Evolutionary conservation across 2,113 vertebrate species (phyloP).

Genomic region (Acrocephalus kingi): DNA sequence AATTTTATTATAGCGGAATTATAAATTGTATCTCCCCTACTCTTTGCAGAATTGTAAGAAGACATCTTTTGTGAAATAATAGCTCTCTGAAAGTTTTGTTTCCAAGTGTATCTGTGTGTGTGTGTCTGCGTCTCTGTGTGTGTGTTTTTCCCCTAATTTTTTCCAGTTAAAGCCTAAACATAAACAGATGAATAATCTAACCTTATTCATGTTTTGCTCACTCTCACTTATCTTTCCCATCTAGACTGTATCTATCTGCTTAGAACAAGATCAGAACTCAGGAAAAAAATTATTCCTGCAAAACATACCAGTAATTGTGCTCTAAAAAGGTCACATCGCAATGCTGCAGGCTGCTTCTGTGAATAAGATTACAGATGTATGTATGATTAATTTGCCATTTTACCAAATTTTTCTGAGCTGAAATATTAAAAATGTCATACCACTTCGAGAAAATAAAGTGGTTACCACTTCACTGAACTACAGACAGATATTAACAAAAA

Average conservation of each 20-base stretch:
- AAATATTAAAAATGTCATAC: background rate
- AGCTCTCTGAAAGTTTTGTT: background rate
- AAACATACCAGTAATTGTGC: background rate
- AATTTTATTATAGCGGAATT: constrained; percentile 21
- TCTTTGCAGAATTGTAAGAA: background rate
- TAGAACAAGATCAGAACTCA: background rate
- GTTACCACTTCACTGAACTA: background rate
- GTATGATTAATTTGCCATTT: constrained; percentile 15
- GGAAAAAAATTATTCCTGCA: background rate
- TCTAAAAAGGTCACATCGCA: background rate
- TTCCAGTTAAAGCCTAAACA: background rate
- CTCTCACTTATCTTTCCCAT: background rate
- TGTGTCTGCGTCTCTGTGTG: background rate
- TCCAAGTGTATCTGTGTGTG: background rate
- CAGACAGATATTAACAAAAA: background rate
- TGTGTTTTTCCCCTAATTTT: background rate
- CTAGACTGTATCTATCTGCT: background rate
- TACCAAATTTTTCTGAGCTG: background rate
- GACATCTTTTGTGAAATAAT: background rate
- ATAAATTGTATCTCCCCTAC: background rate
- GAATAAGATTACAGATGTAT: background rate
- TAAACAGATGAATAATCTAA: background rate
- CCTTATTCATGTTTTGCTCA: background rate
- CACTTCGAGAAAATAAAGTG: background rate
- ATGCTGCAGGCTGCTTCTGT: background rate